phyloP scores from a whole-genome alignment of 2,113 vertebrate genomes.

The Trogon melanurus region DNA sequence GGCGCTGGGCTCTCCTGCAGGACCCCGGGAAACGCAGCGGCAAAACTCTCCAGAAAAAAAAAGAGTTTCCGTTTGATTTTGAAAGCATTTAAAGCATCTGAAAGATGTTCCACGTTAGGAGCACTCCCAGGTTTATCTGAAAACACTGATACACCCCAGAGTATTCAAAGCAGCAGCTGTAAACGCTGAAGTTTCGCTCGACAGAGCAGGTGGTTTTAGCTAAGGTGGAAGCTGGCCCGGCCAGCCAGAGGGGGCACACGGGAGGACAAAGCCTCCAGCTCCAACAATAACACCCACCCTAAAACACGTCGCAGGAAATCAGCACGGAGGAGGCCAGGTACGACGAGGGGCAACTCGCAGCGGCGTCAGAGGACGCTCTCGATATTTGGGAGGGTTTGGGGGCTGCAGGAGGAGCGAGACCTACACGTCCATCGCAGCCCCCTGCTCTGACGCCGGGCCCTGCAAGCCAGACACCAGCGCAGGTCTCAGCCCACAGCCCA shows the following conservation, averaged over 20 bases:
- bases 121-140: background rate
- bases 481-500: background rate
- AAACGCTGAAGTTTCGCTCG: fast-evolving
- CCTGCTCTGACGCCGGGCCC: background rate
- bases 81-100: background rate
- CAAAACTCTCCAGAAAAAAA: background rate
- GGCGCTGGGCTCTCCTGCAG: background rate
- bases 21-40: background rate
- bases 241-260: fast-evolving
- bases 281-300: background rate
- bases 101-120: background rate
- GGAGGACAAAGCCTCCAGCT: background rate
- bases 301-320: background rate
- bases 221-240: background rate
- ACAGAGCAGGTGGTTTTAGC: background rate
- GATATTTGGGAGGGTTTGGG: background rate
- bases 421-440: fast-evolving
- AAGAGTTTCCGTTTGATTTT: background rate
- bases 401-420: background rate
- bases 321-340: background rate
- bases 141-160: fast-evolving
- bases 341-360: background rate
- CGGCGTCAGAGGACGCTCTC: background rate
- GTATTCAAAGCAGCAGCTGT: background rate
- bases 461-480: background rate